Evolutionary conservation across 2,797 vertebrate species (phyloP), one percentile per base, ranked within the genome.

Genomic region (Aulostomus chinensis): DNA sequence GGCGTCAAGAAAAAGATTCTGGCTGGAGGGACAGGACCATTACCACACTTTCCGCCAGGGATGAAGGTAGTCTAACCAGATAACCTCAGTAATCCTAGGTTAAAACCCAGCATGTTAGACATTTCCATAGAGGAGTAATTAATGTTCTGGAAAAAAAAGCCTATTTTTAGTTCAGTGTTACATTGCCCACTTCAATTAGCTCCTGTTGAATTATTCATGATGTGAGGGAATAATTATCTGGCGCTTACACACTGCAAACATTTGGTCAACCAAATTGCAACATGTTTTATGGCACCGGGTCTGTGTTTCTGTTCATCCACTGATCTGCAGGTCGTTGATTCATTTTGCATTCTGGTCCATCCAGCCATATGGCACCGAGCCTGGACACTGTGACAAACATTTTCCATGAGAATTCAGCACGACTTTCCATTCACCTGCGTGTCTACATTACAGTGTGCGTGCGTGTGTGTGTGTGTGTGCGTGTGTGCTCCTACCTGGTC

Each of bases 1-100:
- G 94, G 93, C n/a, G 91, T 95, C 48, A 93, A 67, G 71, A 96
- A 96, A 86, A 93, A 90, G 87, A 94, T 96, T 61, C 85, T 96
- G 20, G 81, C 91, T 0, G 94, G 94, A 80, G 93, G 94, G 22
- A 76, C 0, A 4, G 94, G 93, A 28, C 78, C 86, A 0, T 41
- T 95, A 66, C 93, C 92, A 0, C 89, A 93, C 64, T 86, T 94
- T 48, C 88, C 92, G 58, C 87, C 91, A 25, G 94, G 94, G 21
- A 91, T 93, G 36, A 95, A 94, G 92, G 94, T 94, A 90, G 59
- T n/a, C 11, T 12, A 26, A 43, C 4, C 14, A 6, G 31, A 34
- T 39, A 3, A 36, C 17, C 26, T 16, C 18, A 57, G 58, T 17
- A 17, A 38, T 2, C 24, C 24, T 9, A n/a, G n/a, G n/a, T n/a